Evolutionary conservation across 1,140 invertebrate genomes (phyloP).

Genomic region (Drosophila pallidifrons): DNA sequence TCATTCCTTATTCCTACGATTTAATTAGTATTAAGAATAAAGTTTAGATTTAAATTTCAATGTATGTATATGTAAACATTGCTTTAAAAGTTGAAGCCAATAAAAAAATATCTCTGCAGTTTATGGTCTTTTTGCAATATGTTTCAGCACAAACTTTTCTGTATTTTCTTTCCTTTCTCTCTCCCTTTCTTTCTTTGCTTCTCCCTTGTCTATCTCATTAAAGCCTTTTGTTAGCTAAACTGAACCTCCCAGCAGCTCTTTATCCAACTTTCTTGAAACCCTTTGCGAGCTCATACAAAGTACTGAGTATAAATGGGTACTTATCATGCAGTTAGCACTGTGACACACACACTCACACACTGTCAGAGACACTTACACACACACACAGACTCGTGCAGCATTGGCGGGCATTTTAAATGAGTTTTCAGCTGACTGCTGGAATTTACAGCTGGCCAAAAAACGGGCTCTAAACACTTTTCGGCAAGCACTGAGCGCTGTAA

Average conservation of each 20-base stretch:
- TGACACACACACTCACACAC: conserved; percentile 26
- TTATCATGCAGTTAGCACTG: conserved; percentile 41
- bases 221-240: background rate
- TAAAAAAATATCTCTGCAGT: no score
- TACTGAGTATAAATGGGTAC: conserved; percentile 41
- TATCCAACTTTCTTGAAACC: background rate
- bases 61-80: no score
- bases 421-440: conserved; percentile 60
- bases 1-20: no score
- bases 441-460: conserved; percentile 57
- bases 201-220: background rate
- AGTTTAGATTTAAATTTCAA: no score
- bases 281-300: background rate
- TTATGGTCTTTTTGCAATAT: no score
- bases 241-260: background rate
- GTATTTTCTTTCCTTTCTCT: background rate
- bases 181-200: background rate
- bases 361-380: conserved; percentile 15
- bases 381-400: conserved; percentile 9
- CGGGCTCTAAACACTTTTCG: conserved; percentile 69
- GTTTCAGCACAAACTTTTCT: no score
- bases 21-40: no score
- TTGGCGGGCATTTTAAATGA: conserved; percentile 68
- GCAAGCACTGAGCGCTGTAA: conserved; percentile 52
- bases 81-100: no score